Evolutionary conservation across 2,113 vertebrate species (phyloP), one percentile per base, ranked within the genome.

Genomic region (Gymnorhina tibicen): DNA sequence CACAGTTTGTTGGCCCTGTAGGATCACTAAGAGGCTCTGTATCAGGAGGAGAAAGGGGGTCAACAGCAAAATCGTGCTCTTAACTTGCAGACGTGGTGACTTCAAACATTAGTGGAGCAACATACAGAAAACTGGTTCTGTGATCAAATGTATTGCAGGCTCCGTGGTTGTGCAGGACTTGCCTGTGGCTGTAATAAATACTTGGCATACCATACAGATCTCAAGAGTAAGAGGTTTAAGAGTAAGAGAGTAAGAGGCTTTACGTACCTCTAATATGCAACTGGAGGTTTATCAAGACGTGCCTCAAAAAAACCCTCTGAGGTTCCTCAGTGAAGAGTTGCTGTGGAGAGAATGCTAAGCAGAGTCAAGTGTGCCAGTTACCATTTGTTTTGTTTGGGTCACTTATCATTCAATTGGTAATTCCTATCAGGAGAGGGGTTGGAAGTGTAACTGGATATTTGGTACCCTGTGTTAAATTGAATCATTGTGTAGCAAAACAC

Each of bases 171-270:
- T 55, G 27, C 37, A 30, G 83, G 47, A 32, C 64, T 80, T 33
- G 67, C 55, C 59, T 49, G 49, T 69, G 67, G 55, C 63, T 89
- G 22, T 50, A 35, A 89, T 35, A 35, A 91, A 89, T 95, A 35
- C 76, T 74, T 83, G 41, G 23, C 89, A 77, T 92, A 37, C 73
- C 42, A 1, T 22, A 13, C 19, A 26, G 75, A 39, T 84, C 68
- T 86, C 0, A 0, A 83, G 92, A 93, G 50, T 35, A 93, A 82
- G 92, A 92, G 49, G n/a, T n/a, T 88, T 66, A 64, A 39, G 58
- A 55, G 81, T 33, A 49, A 49, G 2, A 91, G 64, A 95, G 63
- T 35, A 94, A 87, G 94, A 91, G 55, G 33, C 30, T 88, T 68
- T 86, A 39, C 0, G 0, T 67, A 23, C 42, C 35, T 92, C 49